These are phyloP conservation scores for Crocuta crocuta DNA, from an alignment of 2,113 vertebrate genomes.

Conservation along the genomic window DNA sequence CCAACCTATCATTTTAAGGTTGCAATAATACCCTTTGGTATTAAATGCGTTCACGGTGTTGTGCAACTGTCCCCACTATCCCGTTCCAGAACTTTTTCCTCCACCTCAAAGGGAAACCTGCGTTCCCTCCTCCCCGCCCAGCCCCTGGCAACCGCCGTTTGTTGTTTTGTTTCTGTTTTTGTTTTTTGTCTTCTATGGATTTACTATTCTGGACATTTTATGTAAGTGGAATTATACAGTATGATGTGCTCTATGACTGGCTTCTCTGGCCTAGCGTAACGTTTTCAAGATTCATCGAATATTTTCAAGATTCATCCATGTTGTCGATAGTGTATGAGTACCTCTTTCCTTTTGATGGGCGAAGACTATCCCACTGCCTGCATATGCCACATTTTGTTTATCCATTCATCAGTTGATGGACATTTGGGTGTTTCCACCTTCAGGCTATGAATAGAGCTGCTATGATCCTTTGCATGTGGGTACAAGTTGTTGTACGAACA, in stretches of 20 bases:
- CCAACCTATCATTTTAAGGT: neutral
- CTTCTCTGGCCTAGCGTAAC: neutral
- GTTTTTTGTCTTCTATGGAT: neutral
- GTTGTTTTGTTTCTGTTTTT: neutral
- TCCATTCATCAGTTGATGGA: neutral
- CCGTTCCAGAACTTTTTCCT: neutral
- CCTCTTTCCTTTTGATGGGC: neutral
- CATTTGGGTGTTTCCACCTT: neutral
- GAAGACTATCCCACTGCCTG: neutral
- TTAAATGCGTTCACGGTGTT: neutral
- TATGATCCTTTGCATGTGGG: neutral
- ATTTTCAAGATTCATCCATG: neutral
- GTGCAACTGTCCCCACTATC: neutral
- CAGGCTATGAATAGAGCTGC: neutral
- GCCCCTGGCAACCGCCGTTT: neutral
- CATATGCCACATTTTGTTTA: neutral
- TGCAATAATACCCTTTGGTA: neutral
- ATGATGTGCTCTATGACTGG: neutral
- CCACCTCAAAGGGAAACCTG: neutral
- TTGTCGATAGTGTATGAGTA: neutral
- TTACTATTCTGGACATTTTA: neutral
- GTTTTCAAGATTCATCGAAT: neutral
- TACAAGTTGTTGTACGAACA: conserved; percentile 11
- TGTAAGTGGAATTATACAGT: neutral
- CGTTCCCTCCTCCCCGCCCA: neutral